Percentiles rank a stretch among this genome's conserved stretches.
Conservation (phyloP, 2,888 invertebrate species). For the Physocephala rufipes region DNA sequence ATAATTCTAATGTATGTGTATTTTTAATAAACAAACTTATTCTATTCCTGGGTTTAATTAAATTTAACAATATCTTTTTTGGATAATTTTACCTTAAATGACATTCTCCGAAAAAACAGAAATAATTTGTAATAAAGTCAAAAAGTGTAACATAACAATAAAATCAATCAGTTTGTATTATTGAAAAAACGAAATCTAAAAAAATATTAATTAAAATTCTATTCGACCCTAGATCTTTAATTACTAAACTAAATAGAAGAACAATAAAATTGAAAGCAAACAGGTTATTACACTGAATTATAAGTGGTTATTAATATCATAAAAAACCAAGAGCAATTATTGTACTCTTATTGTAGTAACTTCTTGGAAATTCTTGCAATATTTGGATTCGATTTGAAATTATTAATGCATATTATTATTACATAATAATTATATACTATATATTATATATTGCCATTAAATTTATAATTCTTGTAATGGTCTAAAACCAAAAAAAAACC, state of each 20-base stretch:
- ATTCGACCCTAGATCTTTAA: constrained; percentile 9
- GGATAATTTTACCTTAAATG: too few species aligned
- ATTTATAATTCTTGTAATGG: constrained; percentile 9
- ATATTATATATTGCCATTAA: neutral
- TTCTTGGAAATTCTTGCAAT: constrained; percentile 4
- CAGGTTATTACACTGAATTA: too few species aligned
- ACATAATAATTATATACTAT: neutral
- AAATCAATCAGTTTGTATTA: too few species aligned
- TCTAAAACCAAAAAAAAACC: neutral
- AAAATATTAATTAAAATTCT: neutral
- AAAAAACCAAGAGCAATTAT: constrained; percentile 25
- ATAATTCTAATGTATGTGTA: too few species aligned
- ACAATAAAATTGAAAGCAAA: too few species aligned
- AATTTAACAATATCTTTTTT: too few species aligned
- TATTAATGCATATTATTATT: constrained; percentile 10
- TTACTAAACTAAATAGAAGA: constrained; percentile 13
- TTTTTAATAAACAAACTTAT: too few species aligned
- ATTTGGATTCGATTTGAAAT: constrained; percentile 1
- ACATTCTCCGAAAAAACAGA: too few species aligned
- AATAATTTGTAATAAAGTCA: too few species aligned
- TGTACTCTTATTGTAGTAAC: constrained; percentile 22
- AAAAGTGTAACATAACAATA: neutral
- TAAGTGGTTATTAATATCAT: constrained; percentile 20
- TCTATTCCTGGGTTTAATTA: too few species aligned
- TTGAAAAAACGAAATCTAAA: neutral